phyloP scores from a whole-genome alignment of 2,797 vertebrate species.

The Sebastes oblongus region DNA sequence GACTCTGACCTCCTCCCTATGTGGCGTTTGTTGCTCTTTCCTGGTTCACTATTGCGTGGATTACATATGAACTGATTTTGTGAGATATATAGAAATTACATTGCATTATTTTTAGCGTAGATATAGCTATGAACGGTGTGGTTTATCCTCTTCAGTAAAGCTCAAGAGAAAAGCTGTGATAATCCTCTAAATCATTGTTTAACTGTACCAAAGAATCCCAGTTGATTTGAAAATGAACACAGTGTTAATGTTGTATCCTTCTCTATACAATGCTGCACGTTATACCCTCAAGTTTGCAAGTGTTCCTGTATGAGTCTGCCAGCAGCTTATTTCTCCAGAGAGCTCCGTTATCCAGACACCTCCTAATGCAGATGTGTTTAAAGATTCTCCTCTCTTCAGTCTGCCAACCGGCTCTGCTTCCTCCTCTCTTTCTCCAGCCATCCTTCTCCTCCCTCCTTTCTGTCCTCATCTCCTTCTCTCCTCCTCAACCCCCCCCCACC shows the following conservation, averaged over 20 bases:
- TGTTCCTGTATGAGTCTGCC: background rate
- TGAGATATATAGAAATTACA: too few relatives aligned
- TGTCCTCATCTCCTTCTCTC: constrained; percentile 19
- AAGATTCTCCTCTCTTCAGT: constrained; percentile 41
- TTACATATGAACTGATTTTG: too few relatives aligned
- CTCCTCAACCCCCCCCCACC: constrained; percentile 1
- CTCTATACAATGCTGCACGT: background rate
- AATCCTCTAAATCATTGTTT: background rate
- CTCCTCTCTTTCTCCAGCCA: constrained; percentile 1
- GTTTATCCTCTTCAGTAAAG: background rate
- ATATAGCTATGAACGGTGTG: too few relatives aligned
- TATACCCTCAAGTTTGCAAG: background rate
- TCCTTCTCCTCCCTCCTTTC: constrained; percentile 5
- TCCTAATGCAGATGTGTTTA: constrained; percentile 75
- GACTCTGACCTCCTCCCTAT: too few relatives aligned
- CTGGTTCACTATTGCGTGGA: too few relatives aligned
- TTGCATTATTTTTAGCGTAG: too few relatives aligned
- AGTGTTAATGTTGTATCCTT: background rate
- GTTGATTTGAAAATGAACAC: background rate
- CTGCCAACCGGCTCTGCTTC: background rate
- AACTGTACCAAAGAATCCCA: background rate
- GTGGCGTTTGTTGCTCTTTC: accelerated
- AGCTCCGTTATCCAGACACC: constrained; percentile 11
- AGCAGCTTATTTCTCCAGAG: constrained; percentile 23
- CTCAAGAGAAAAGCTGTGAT: background rate